Conservation (phyloP, 2,797 vertebrate species). For the Pygocentrus nattereri region DNA sequence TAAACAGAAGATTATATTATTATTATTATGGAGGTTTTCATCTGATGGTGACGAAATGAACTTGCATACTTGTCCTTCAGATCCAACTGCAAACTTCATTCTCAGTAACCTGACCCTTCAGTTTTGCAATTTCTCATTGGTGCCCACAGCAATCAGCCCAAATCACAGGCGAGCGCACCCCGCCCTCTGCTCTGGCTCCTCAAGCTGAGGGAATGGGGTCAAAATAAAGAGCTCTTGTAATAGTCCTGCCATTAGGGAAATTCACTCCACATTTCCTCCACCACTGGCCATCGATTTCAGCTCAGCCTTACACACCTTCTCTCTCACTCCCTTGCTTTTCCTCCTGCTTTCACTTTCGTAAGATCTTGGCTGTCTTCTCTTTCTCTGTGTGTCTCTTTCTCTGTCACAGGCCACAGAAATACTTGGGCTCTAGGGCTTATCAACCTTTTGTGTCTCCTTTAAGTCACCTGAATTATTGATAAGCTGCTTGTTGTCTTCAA, state of each 20-base stretch:
- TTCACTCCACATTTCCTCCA: constrained; percentile 77
- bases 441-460: constrained; percentile 77
- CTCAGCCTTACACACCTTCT: constrained; percentile 77
- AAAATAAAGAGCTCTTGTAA: constrained; percentile 83
- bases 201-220: constrained; percentile 75
- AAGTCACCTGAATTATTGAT: constrained; percentile 83
- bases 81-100: constrained; percentile 47
- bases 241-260: constrained; percentile 85
- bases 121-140: constrained; percentile 67
- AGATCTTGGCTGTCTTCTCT: constrained; percentile 1
- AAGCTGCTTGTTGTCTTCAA: constrained; percentile 72
- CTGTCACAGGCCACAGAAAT: constrained; percentile 64
- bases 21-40: background rate
- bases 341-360: constrained; percentile 28
- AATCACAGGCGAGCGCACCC: constrained; percentile 68
- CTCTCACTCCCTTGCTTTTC: constrained; percentile 24
- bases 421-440: constrained; percentile 76
- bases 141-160: constrained; percentile 69
- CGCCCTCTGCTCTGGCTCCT: constrained; percentile 67
- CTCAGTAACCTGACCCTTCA: constrained; percentile 52
- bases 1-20: too few species aligned
- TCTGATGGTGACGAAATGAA: background rate
- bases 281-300: constrained; percentile 81
- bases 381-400: constrained; percentile 38
- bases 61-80: constrained; percentile 29